Evolutionary conservation across 2,888 invertebrate genomes (phyloP).

Genomic region (Chirona hameri): DNA sequence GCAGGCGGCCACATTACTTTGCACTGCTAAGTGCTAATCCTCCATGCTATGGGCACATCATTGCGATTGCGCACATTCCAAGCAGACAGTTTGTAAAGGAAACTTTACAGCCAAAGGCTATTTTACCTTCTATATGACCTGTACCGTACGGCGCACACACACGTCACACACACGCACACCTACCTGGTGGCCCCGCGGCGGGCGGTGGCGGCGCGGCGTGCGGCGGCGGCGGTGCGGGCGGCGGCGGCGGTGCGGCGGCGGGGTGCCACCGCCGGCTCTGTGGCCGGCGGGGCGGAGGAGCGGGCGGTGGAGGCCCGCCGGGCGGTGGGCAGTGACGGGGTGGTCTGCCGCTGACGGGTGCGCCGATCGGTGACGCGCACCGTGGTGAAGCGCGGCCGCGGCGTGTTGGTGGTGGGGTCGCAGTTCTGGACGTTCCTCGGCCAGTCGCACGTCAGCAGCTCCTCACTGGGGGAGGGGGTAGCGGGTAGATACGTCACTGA

Average conservation of each 20-base stretch:
- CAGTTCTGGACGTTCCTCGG: slow-evolving; percentile 66
- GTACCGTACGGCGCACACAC: too few relatives aligned
- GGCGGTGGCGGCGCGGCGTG: too few relatives aligned
- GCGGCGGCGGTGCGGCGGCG: background rate
- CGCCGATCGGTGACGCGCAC: background rate
- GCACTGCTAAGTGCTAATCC: too few relatives aligned
- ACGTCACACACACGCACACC: too few relatives aligned
- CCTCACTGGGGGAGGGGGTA: slow-evolving; percentile 62
- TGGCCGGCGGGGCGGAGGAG: background rate
- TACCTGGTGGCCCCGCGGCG: too few relatives aligned
- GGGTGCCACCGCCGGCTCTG: background rate
- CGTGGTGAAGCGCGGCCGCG: slow-evolving; percentile 27
- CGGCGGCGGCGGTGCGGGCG: background rate
- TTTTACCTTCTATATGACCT: too few relatives aligned
- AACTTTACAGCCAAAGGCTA: too few relatives aligned
- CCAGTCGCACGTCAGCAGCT: slow-evolving; percentile 94
- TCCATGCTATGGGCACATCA: too few relatives aligned
- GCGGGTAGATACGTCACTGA: too few relatives aligned
- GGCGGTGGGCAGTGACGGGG: background rate
- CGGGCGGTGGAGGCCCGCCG: background rate
- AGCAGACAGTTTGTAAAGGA: too few relatives aligned
- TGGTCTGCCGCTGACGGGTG: background rate
- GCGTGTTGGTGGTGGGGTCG: background rate
- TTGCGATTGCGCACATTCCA: too few relatives aligned
- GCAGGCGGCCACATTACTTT: too few relatives aligned